Conservation (phyloP, 2,888 invertebrate genomes). For the Temnothorax unifasciatus region DNA sequence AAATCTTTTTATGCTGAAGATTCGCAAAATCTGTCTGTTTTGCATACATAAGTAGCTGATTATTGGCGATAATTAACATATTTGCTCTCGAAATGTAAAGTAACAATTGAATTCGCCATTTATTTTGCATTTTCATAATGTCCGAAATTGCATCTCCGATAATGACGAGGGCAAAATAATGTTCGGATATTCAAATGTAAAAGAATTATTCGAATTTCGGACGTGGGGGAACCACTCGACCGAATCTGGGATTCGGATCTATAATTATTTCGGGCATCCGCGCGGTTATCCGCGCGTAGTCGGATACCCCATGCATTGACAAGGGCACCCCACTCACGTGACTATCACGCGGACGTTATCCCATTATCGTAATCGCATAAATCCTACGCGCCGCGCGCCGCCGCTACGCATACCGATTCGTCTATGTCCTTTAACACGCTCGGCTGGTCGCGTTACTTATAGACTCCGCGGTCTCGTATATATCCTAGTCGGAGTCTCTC, state of each 20-base stretch:
- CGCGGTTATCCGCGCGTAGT: neutral
- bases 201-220: neutral
- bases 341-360: neutral
- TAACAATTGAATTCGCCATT: neutral
- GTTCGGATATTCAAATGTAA: neutral
- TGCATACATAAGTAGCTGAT: neutral
- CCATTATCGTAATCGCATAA: conserved; percentile 51
- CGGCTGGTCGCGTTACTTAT: conserved; percentile 53
- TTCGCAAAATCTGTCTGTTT: neutral
- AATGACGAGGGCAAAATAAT: neutral
- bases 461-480: conserved; percentile 34
- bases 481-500: conserved; percentile 31
- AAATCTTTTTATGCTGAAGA: neutral
- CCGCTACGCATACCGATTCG: conserved; percentile 46
- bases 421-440: conserved; percentile 42
- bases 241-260: conserved; percentile 3
- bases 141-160: neutral
- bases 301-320: neutral
- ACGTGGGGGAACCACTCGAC: neutral
- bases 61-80: conserved; percentile 9
- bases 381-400: conserved; percentile 9
- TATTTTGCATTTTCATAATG: neutral
- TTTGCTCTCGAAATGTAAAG: neutral
- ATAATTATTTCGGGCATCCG: conserved; percentile 20
- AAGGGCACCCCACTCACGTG: neutral